Evolutionary conservation across 2,888 invertebrate species (phyloP), one percentile per base, ranked within the genome.

Genomic region (Camptogramma bilineatum): DNA sequence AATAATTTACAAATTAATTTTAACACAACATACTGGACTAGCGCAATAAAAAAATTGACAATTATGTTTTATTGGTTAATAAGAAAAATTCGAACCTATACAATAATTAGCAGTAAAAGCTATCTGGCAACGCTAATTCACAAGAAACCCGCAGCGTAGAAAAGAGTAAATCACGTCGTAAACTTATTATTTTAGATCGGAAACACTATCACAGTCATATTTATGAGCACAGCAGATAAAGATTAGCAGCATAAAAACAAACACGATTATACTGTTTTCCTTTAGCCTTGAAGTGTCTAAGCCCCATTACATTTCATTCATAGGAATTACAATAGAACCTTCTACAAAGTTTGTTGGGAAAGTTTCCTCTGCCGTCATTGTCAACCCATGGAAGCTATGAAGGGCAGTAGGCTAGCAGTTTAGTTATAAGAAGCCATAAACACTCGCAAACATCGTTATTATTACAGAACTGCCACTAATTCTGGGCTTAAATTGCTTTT

Each of bases 391-490:
- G 13, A 57, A 54, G 50, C 13, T n/a, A 61, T 52, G 52, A 67
- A 62, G 56, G 64, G 61, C 44, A 57, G 56, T 64, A 60, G 57
- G 46, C 50, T 46, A 48, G 18, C 48, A 39, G 58, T 66, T 60
- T 60, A 60, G 63, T 56, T 58, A 50, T 66, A 64, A 53, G 60
- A 59, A 64, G 64, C 61, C 63, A 66, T 70, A 70, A 70, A 68
- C 63, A 68, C 44, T 52, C 47, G 53, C 39, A 50, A 64, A 68
- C 53, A 54, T 52, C 53, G 66, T 72, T 72, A 71, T 73, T 71
- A 72, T 66, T 57, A 55, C 42, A 17, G 31, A 62, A 56, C 59
- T 56, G 64, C 61, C 62, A 62, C 62, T 73, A 74, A 73, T 69
- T 70, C 73, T 68, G 62, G 44, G 50, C 47, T 59, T 60, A 65